phyloP scores from a whole-genome alignment of 1,140 invertebrate genomes.

The Meloidogyne hapla region DNA sequence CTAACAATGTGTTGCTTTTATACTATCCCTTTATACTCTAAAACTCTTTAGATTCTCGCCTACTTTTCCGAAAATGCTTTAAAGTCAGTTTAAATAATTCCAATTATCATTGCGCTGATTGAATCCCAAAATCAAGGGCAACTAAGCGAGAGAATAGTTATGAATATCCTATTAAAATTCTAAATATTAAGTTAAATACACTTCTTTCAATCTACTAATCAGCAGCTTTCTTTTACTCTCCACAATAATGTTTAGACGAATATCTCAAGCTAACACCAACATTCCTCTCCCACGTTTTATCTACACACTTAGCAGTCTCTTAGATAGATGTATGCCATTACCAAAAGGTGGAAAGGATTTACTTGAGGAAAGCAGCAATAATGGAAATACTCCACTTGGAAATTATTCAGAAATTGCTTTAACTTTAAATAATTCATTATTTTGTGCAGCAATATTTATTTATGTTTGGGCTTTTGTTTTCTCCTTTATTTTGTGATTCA shows the following conservation, averaged over 20 bases:
- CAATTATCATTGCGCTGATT: too few relatives aligned
- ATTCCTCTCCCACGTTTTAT: conserved; percentile 61
- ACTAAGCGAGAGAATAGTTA: too few relatives aligned
- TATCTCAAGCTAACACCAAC: conserved; percentile 50
- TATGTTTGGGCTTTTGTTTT: conserved; percentile 28
- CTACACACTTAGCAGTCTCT: conserved; percentile 31
- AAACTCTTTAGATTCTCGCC: too few relatives aligned
- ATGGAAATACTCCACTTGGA: conserved; percentile 14
- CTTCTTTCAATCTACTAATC: conserved; percentile 55
- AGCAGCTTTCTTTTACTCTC: conserved; percentile 56
- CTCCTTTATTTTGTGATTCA: conserved; percentile 10
- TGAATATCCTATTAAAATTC: too few relatives aligned
- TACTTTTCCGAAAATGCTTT: too few relatives aligned
- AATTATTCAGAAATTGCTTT: conserved; percentile 26
- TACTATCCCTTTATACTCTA: too few relatives aligned
- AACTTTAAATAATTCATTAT: conserved; percentile 29
- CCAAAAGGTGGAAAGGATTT: conserved; percentile 40
- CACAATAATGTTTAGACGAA: conserved; percentile 47
- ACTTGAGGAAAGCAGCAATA: conserved; percentile 25
- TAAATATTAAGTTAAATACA: conserved; percentile 57
- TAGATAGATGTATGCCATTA: conserved; percentile 45
- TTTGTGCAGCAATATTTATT: conserved; percentile 3
- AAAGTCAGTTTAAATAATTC: too few relatives aligned
- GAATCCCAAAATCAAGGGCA: too few relatives aligned
- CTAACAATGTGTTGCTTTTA: too few relatives aligned